Percentiles rank a stretch among this genome's conserved stretches.
phyloP scores from a whole-genome alignment of 2,888 invertebrate species.

The Dasypolia templi region DNA sequence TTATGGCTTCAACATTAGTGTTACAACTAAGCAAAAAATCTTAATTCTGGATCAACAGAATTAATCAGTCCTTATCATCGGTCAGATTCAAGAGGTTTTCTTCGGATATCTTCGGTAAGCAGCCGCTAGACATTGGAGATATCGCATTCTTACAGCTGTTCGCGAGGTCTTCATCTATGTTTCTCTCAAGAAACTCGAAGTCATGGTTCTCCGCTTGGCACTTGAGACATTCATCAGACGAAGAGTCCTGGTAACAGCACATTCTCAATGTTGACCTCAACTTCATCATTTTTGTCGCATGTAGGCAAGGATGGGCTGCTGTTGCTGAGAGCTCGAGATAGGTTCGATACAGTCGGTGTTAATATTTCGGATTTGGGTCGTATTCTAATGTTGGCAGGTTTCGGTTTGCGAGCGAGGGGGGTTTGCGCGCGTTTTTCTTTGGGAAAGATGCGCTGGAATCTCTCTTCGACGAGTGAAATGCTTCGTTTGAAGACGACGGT shows the following conservation, averaged over 20 bases:
- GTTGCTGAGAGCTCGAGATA: conserved; percentile 78
- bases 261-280: conserved; percentile 86
- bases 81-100: conserved; percentile 82
- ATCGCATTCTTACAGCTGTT: conserved; percentile 58
- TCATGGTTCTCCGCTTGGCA: conserved; percentile 81
- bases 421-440: conserved; percentile 76
- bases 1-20: conserved; percentile 65
- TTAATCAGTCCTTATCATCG: conserved; percentile 76
- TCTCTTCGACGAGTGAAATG: conserved; percentile 84
- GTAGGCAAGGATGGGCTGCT: conserved; percentile 81
- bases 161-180: conserved; percentile 83
- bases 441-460: conserved; percentile 82
- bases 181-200: conserved; percentile 82
- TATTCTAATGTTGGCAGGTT: conserved; percentile 51
- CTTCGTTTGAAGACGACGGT: conserved; percentile 86
- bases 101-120: conserved; percentile 85
- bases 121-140: conserved; percentile 74
- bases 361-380: conserved; percentile 80
- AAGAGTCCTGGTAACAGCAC: conserved; percentile 86
- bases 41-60: conserved; percentile 67
- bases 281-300: conserved; percentile 74
- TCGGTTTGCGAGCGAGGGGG: conserved; percentile 60
- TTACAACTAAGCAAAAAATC: conserved; percentile 53
- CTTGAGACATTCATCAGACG: conserved; percentile 85
- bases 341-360: conserved; percentile 71